Base-by-base conservation (phyloP, 2,797 vertebrate species). In the Dryobates pubescens region DNA sequence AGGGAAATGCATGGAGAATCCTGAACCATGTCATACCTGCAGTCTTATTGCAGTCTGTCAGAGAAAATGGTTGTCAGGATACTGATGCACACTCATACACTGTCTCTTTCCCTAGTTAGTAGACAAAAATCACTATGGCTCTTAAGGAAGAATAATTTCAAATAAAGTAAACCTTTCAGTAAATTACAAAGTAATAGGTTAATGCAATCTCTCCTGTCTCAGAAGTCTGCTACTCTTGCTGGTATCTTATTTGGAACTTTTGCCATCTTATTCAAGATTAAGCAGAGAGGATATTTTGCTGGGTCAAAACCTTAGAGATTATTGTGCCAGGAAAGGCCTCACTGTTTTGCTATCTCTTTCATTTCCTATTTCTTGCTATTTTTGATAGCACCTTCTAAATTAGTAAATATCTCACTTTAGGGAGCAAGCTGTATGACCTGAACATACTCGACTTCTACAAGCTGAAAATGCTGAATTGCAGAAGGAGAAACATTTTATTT, bases 341-440 rank as follows among this genome's bases (percentile, higher is more conserved):
- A 45, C 63, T 82, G 26, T 75, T 92, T 94, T 76, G 12, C 22
- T 69, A 7, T 72, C 38, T 93, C 38, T 69, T 81, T 93, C 73
- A 51, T 91, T 89, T 83, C 64, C 71, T 72, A 24, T 78, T 83
- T 81, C 88, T 82, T 94, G 57, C 45, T 89, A 24, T 61, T 89
- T 82, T 91, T 88, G 88, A 86, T 86, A 75, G 3, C 22, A 82
- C 41, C 57, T 92, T 79, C 57, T 91, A 93, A 91, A 96, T 94
- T 76, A 89, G 49, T 82, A 93, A 94, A 91, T 86, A 93, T 84
- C 61, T 94, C 82, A 67, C 88, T 86, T 93, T 18, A 58, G 80
- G 54, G 86, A 91, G 57, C 71, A 82, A 88, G 49, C n/a, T 84
- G 7, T 75, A 43, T 86, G 82, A 88, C 83, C 80, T 84, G 41